Conservation (phyloP, 2,113 vertebrate species). For the Megaceryle maxima region DNA sequence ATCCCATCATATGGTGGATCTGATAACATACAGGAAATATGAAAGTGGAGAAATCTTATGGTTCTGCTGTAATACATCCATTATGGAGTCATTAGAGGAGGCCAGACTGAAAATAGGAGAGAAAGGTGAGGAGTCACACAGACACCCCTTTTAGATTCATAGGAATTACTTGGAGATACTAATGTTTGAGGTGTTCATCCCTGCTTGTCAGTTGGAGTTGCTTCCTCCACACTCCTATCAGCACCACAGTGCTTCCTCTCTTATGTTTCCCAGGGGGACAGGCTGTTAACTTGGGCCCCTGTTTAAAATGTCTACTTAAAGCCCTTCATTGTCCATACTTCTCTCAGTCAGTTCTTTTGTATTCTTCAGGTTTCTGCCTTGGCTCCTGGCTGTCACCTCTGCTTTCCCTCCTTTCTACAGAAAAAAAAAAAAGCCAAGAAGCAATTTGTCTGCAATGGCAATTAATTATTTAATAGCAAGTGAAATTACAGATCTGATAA, state of each 20-base stretch:
- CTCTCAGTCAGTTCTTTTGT: not conserved
- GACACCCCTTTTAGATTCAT: not conserved
- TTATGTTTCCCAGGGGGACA: not conserved
- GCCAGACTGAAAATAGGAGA: not conserved
- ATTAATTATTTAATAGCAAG: not conserved
- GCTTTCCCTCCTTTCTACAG: not conserved
- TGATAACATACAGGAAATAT: not conserved
- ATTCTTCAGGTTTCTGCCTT: not conserved
- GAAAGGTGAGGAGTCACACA: accelerated
- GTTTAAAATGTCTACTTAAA: not conserved
- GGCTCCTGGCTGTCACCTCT: not conserved
- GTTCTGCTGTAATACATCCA: not conserved
- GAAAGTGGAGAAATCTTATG: slow-evolving; percentile 29
- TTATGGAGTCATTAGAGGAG: not conserved
- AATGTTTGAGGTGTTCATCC: not conserved
- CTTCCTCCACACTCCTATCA: not conserved
- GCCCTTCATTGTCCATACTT: not conserved
- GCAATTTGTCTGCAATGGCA: not conserved
- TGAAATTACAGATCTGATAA: not conserved
- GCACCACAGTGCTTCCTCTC: not conserved
- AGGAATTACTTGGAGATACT: not conserved
- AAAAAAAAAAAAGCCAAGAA: not conserved
- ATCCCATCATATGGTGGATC: slow-evolving; percentile 4
- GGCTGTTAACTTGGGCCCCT: not conserved
- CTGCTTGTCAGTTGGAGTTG: not conserved